These are phyloP conservation scores for Euura saliciscinereae DNA, from an alignment of 1,140 invertebrate genomes.

Conservation along the genomic window DNA sequence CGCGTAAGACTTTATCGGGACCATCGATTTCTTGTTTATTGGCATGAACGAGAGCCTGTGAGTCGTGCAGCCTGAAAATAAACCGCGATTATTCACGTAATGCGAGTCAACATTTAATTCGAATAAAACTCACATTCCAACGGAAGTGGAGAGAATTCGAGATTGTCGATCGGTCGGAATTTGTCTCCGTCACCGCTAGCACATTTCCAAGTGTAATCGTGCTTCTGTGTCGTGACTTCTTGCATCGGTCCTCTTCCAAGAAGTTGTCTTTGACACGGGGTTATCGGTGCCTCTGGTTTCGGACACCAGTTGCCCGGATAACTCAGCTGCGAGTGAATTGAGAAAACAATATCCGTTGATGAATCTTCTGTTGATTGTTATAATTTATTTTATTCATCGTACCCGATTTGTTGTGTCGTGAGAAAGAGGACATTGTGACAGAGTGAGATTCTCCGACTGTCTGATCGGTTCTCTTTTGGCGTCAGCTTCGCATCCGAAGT, in stretches of 20 bases:
- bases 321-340: slow-evolving; percentile 41
- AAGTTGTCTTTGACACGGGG: slow-evolving; percentile 37
- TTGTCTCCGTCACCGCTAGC: background rate
- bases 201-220: slow-evolving; percentile 64
- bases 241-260: slow-evolving; percentile 70
- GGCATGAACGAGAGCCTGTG: slow-evolving; percentile 49
- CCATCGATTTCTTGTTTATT: slow-evolving; percentile 31
- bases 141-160: slow-evolving; percentile 34
- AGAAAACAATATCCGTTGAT: too few species aligned
- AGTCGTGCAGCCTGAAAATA: slow-evolving; percentile 44
- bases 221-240: slow-evolving; percentile 72
- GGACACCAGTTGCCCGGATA: slow-evolving; percentile 52
- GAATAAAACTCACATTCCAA: slow-evolving; percentile 40
- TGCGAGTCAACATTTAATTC: background rate
- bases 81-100: background rate
- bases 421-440: slow-evolving; percentile 42
- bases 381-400: background rate
- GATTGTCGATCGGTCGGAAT: slow-evolving; percentile 34
- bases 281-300: slow-evolving; percentile 38
- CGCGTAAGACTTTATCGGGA: slow-evolving; percentile 40
- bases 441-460: slow-evolving; percentile 32
- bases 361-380: too few species aligned
- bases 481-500: slow-evolving; percentile 41
- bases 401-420: slow-evolving; percentile 49
- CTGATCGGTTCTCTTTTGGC: slow-evolving; percentile 36